A percentile compares a stretch with the other conserved stretches of the same genome.
These are phyloP conservation scores for Dasyprocta punctata DNA, from an alignment of 2,113 vertebrate genomes.

Conservation along the genomic window DNA sequence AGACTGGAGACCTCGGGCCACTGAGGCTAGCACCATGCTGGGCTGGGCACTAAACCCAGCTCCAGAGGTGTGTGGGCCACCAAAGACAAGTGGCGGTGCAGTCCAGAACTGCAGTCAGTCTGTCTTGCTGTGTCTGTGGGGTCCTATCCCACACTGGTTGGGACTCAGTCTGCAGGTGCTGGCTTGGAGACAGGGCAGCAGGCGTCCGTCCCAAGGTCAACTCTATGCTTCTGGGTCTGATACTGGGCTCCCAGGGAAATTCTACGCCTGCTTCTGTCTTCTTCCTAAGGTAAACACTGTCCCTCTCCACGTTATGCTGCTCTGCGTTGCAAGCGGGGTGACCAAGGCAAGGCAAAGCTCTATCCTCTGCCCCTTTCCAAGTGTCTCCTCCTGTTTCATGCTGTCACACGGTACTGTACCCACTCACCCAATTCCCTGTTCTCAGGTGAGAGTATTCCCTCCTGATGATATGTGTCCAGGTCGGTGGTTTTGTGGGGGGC, in stretches of 20 bases:
- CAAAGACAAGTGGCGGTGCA: too few relatives aligned
- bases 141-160: neutral
- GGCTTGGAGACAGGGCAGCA: neutral
- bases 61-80: neutral
- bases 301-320: neutral
- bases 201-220: too few relatives aligned
- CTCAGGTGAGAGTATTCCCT: neutral
- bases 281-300: neutral
- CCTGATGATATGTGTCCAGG: too few relatives aligned
- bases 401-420: too few relatives aligned
- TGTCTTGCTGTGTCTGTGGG: neutral
- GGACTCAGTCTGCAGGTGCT: neutral
- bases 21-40: too few relatives aligned
- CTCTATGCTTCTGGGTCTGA: neutral
- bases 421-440: neutral
- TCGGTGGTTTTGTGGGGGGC: too few relatives aligned
- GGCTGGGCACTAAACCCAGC: neutral
- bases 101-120: too few relatives aligned
- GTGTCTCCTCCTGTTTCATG: neutral
- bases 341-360: too few relatives aligned
- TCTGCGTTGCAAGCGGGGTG: neutral
- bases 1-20: too few relatives aligned
- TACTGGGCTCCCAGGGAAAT: neutral
- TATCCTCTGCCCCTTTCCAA: too few relatives aligned
- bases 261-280: neutral